Evolutionary conservation across 2,113 vertebrate genomes (phyloP).

Genomic region (Hiodon tergisus): DNA sequence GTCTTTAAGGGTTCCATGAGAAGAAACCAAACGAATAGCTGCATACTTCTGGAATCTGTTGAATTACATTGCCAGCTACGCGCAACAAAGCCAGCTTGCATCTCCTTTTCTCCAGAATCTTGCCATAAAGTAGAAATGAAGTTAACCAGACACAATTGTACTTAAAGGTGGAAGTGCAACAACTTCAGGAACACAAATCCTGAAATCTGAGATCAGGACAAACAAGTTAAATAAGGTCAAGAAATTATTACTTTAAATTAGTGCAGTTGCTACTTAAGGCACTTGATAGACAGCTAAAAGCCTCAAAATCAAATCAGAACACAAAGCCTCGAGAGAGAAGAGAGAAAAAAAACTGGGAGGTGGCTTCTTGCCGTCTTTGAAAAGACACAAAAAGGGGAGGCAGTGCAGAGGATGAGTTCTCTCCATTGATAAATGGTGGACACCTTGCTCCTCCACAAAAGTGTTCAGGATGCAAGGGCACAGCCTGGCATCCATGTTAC

Average conservation of each 20-base stretch:
- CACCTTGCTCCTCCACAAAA: neutral
- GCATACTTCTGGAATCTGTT: neutral
- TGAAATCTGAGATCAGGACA: constrained; percentile 15
- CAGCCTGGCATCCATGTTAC: neutral
- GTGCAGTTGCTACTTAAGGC: constrained; percentile 91
- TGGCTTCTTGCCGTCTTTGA: constrained; percentile 6
- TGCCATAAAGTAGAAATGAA: neutral
- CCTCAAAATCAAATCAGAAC: constrained; percentile 32
- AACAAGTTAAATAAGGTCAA: neutral
- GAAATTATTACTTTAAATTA: constrained; percentile 83
- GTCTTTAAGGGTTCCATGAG: neutral
- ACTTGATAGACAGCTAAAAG: constrained; percentile 97
- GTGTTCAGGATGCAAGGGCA: constrained; percentile 14
- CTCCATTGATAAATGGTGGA: constrained; percentile 5
- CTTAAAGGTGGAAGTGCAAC: neutral
- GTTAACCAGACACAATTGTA: neutral
- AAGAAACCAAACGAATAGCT: neutral
- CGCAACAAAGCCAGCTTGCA: neutral
- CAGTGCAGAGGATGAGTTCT: neutral
- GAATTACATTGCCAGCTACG: neutral
- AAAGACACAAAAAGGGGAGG: neutral
- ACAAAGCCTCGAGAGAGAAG: neutral
- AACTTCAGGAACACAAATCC: constrained; percentile 1
- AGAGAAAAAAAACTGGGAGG: no score
- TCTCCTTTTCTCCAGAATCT: neutral